Conservation (phyloP, 2,888 invertebrate species). For the Agrotis segetum region DNA sequence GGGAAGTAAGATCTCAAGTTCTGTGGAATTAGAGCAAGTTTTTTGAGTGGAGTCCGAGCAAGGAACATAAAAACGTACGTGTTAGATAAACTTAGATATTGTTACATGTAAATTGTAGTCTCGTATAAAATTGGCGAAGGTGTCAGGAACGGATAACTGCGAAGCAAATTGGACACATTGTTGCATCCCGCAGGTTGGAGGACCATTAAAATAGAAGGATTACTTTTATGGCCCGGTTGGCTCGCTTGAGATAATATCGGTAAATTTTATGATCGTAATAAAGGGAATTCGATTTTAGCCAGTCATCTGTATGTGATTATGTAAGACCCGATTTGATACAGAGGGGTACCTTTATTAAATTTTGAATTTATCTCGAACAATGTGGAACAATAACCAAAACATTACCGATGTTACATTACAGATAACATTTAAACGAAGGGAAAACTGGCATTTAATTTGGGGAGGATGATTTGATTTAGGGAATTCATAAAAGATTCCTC, state of each 20-base stretch:
- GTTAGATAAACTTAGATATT: constrained; percentile 49
- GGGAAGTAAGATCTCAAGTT: constrained; percentile 50
- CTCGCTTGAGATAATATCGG: constrained; percentile 89
- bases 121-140: constrained; percentile 68
- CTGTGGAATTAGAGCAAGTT: constrained; percentile 46
- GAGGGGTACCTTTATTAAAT: constrained; percentile 64
- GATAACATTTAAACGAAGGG: constrained; percentile 42
- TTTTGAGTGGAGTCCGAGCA: constrained; percentile 38
- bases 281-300: constrained; percentile 89
- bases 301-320: constrained; percentile 87
- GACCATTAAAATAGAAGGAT: constrained; percentile 89
- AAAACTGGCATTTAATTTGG: constrained; percentile 71
- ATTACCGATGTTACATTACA: constrained; percentile 49
- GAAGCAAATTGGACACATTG: constrained; percentile 84
- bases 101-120: constrained; percentile 71
- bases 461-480: constrained; percentile 82
- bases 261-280: constrained; percentile 89
- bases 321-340: constrained; percentile 76
- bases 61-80: constrained; percentile 28
- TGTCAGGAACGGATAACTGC: constrained; percentile 70
- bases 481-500: constrained; percentile 84
- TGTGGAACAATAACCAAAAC: constrained; percentile 49
- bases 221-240: constrained; percentile 88
- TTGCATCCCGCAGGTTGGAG: constrained; percentile 88
- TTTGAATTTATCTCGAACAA: constrained; percentile 62